phyloP scores from a whole-genome alignment of 2,797 vertebrate genomes.

The Tragopan temminckii region DNA sequence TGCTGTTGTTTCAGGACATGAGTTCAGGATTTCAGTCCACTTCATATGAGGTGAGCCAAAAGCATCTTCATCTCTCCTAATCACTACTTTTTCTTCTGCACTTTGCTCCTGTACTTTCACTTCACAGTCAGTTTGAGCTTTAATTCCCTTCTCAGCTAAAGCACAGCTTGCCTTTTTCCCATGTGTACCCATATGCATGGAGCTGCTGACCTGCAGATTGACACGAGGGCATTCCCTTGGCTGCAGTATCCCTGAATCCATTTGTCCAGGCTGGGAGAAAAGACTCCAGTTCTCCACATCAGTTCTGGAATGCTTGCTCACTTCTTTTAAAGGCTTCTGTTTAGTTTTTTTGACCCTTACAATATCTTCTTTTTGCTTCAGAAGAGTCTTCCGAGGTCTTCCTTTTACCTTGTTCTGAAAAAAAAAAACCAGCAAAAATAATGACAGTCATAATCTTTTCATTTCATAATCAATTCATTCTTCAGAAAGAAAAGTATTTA shows the following conservation, averaged over 20 bases:
- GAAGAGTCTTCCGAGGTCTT: conserved; percentile 45
- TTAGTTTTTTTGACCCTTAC: conserved; percentile 61
- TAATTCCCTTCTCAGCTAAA: neutral
- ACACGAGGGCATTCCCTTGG: neutral
- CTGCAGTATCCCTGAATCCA: neutral
- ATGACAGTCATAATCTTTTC: neutral
- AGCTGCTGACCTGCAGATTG: neutral
- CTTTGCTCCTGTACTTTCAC: neutral
- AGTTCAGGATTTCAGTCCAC: neutral
- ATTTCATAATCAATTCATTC: neutral
- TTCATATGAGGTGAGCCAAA: neutral
- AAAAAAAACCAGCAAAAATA: neutral
- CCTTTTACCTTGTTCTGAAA: conserved; percentile 23
- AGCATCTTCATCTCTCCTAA: neutral
- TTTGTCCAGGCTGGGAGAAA: neutral
- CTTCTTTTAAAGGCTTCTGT: conserved; percentile 15
- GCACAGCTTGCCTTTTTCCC: neutral
- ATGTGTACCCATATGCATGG: neutral
- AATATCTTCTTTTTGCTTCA: conserved; percentile 59
- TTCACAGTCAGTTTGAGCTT: neutral
- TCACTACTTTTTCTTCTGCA: neutral
- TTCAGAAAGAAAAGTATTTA: neutral
- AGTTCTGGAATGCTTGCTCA: conserved; percentile 12
- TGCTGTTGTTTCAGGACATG: neutral
- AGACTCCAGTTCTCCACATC: neutral